A percentile compares a stretch with the other conserved stretches of the same genome.
Evolutionary conservation across 2,888 invertebrate species (phyloP).

Genomic region (Macropis europaea): DNA sequence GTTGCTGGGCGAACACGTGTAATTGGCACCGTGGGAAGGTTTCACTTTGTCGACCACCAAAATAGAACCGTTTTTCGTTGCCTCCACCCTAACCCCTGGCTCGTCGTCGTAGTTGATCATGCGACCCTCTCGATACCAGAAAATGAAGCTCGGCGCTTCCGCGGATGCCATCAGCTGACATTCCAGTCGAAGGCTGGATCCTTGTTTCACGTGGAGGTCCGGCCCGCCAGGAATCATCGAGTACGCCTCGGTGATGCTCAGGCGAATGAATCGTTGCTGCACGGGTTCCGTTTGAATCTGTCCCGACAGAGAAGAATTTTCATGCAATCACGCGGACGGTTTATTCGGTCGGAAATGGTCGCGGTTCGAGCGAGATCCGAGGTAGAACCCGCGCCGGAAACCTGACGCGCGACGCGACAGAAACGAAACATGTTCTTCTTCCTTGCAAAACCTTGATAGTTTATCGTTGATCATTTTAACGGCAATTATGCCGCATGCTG

Average conservation of each 20-base stretch:
- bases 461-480: not conserved
- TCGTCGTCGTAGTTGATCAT: conserved; percentile 91
- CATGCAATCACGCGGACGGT: too few species aligned
- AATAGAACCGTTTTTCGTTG: conserved; percentile 74
- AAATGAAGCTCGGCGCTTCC: conserved; percentile 87
- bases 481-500: not conserved
- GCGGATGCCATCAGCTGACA: conserved; percentile 86
- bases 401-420: not conserved
- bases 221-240: conserved; percentile 87
- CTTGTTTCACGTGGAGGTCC: conserved; percentile 87
- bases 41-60: conserved; percentile 72
- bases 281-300: conserved; percentile 64
- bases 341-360: not conserved
- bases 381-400: not conserved
- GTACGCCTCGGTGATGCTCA: conserved; percentile 83
- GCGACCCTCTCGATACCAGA: conserved; percentile 91
- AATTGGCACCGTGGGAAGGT: conserved; percentile 77
- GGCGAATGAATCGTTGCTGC: conserved; percentile 60
- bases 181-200: conserved; percentile 86
- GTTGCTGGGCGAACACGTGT: conserved; percentile 71
- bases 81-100: conserved; percentile 81
- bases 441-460: not conserved
- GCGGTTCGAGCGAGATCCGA: not conserved
- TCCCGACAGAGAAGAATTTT: conserved; percentile 5
- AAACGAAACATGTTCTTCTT: not conserved